phyloP scores from a whole-genome alignment of 2,888 invertebrate species.

The Callinectes sapidus region DNA sequence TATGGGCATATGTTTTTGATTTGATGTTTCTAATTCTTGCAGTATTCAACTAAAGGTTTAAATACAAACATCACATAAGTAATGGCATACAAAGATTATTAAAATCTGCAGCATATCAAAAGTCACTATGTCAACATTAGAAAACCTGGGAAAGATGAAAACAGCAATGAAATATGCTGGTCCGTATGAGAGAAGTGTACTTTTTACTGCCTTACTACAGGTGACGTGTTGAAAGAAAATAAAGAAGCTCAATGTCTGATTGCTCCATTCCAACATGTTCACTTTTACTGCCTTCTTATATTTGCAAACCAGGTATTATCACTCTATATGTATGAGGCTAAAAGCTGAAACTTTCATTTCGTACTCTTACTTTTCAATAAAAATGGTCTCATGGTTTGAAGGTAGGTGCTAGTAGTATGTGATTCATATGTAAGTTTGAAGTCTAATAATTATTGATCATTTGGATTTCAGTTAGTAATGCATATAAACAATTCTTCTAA shows the following conservation, averaged over 20 bases:
- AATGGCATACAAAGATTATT: background rate
- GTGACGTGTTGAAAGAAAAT: slow-evolving; percentile 21
- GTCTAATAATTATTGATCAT: background rate
- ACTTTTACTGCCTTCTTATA: slow-evolving; percentile 4
- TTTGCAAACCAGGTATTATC: background rate
- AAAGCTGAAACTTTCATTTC: background rate
- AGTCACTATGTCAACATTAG: background rate
- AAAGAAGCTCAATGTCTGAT: slow-evolving; percentile 31
- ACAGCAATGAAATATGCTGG: background rate
- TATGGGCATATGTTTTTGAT: slow-evolving; percentile 28
- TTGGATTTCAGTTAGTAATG: background rate
- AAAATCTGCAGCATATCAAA: slow-evolving; percentile 7
- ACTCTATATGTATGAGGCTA: background rate
- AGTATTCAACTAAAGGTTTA: slow-evolving; percentile 11
- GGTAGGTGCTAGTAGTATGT: slow-evolving; percentile 21
- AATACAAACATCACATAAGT: background rate
- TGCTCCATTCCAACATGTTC: slow-evolving; percentile 31
- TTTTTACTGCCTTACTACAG: slow-evolving; percentile 32
- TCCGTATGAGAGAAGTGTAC: slow-evolving; percentile 17
- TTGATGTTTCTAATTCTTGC: background rate
- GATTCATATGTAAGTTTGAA: background rate
- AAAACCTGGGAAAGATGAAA: background rate
- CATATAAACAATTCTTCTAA: background rate
- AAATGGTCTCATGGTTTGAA: slow-evolving; percentile 5
- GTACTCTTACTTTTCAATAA: background rate